Evolutionary conservation across 1,140 invertebrate species (phyloP).

Genomic region (Drosophila murphyi): DNA sequence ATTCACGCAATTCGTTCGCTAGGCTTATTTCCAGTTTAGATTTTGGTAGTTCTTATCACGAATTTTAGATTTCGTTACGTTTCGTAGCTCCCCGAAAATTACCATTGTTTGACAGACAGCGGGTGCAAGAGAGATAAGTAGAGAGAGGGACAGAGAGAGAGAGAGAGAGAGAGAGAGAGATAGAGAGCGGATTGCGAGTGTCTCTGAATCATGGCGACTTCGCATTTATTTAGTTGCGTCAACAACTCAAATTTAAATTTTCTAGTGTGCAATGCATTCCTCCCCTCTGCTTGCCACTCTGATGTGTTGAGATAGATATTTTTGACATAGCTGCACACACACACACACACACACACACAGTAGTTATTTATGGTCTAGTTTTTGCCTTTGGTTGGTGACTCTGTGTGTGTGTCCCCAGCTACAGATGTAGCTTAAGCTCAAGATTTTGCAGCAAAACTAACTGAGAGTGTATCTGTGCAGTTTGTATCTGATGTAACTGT

Average conservation of each 20-base stretch:
- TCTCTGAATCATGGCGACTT: constrained; percentile 35
- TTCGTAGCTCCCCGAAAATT: neutral
- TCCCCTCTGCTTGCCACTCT: constrained; percentile 1
- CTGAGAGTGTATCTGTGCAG: constrained; percentile 20
- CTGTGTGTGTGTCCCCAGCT: constrained; percentile 24
- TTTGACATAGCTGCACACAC: constrained; percentile 23
- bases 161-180: neutral
- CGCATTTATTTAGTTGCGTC: constrained; percentile 61
- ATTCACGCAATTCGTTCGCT: constrained; percentile 9
- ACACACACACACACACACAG: constrained; percentile 13
- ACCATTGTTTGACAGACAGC: constrained; percentile 8
- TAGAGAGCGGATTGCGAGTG: too few relatives aligned
- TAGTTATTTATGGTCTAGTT: constrained; percentile 43
- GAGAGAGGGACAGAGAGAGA: neutral
- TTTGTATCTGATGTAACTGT: constrained; percentile 17
- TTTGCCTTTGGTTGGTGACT: constrained; percentile 36
- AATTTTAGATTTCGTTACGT: constrained; percentile 33
- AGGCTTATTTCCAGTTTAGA: constrained; percentile 36
- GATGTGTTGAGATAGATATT: neutral
- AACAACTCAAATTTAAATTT: constrained; percentile 62
- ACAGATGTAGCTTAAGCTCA: constrained; percentile 5
- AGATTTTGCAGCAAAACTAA: constrained; percentile 13
- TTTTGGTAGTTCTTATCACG: constrained; percentile 37
- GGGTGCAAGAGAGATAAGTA: neutral
- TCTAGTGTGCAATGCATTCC: constrained; percentile 2